These are phyloP conservation scores for Nyctibius bracteatus DNA, from an alignment of 2,113 vertebrate genomes.

Conservation along the genomic window DNA sequence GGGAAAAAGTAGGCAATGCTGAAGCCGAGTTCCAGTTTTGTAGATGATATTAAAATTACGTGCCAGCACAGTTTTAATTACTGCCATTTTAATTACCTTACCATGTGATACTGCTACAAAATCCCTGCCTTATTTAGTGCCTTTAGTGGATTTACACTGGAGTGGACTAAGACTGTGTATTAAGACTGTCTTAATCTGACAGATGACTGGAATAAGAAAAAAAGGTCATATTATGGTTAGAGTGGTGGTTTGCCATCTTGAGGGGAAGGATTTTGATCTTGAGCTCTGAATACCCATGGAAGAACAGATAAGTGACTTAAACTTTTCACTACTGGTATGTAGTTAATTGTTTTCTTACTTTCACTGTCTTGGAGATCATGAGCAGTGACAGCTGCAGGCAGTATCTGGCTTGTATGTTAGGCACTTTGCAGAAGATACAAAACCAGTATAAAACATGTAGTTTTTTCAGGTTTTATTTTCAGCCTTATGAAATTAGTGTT, in stretches of 20 bases:
- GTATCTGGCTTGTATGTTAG: not conserved
- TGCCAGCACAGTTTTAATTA: not conserved
- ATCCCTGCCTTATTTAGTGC: not conserved
- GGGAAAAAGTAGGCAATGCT: not conserved
- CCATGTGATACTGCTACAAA: not conserved
- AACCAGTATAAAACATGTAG: rapidly evolving
- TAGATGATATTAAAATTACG: not conserved
- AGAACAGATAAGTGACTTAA: not conserved
- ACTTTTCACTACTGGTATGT: not conserved
- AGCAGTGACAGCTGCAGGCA: not conserved
- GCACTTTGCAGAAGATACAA: not conserved
- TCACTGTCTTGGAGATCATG: not conserved
- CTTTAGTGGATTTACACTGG: not conserved
- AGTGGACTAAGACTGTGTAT: not conserved
- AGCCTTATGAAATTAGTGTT: not conserved
- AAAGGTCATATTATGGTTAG: not conserved
- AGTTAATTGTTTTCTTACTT: not conserved
- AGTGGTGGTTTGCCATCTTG: not conserved
- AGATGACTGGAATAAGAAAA: not conserved
- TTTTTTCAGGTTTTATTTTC: not conserved
- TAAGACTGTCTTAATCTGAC: not conserved
- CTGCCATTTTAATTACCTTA: not conserved
- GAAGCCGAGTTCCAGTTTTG: not conserved
- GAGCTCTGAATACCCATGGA: not conserved
- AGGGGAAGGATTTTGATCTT: not conserved